These are phyloP conservation scores for Lamproptera curius DNA, from an alignment of 2,888 invertebrate genomes.

Conservation along the genomic window DNA sequence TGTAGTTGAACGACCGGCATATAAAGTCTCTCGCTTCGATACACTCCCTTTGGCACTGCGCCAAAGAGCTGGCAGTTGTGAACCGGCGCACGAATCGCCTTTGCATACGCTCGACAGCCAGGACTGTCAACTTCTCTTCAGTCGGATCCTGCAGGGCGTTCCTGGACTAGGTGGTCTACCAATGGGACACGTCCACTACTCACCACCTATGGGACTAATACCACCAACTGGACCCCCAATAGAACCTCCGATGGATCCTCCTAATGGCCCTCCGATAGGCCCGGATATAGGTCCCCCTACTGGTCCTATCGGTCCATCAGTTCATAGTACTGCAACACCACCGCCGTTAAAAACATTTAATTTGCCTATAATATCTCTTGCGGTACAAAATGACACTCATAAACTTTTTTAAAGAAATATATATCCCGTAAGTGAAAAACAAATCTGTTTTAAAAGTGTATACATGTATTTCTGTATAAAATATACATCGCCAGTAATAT, in stretches of 20 bases:
- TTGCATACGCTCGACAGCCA: constrained; percentile 88
- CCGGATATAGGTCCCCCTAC: constrained; percentile 40
- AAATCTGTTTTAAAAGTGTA: too few species aligned
- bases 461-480: too few species aligned
- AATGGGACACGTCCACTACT: constrained; percentile 51
- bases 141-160: constrained; percentile 74
- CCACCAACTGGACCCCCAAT: constrained; percentile 30
- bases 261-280: constrained; percentile 34
- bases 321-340: too few species aligned
- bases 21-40: constrained; percentile 89
- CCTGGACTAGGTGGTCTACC: constrained; percentile 50
- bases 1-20: constrained; percentile 92
- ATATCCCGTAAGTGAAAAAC: too few species aligned
- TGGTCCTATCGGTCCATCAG: constrained; percentile 57
- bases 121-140: constrained; percentile 93
- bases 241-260: constrained; percentile 30
- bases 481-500: too few species aligned
- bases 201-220: constrained; percentile 55
- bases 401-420: too few species aligned
- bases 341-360: too few species aligned
- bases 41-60: constrained; percentile 91
- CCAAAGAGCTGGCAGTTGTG: constrained; percentile 84
- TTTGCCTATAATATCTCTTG: too few species aligned
- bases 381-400: too few species aligned
- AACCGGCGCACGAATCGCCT: constrained; percentile 87